Conservation (phyloP, 2,888 invertebrate species). For the Idaea biselata region DNA sequence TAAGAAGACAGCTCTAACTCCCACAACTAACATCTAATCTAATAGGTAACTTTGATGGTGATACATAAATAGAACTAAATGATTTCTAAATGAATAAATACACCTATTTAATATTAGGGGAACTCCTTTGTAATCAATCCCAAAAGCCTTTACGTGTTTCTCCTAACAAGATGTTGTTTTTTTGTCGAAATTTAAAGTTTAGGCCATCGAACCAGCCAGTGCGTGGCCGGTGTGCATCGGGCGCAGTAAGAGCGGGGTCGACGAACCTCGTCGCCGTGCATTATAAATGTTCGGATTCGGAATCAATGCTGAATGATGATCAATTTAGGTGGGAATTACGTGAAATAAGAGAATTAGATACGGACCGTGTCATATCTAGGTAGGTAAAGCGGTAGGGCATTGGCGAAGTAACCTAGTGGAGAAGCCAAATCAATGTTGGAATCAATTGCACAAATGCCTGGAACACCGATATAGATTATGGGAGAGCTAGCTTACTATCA, state of each 20-base stretch:
- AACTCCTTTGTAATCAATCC: constrained; percentile 32
- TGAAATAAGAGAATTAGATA: not conserved
- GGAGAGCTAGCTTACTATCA: too few relatives aligned
- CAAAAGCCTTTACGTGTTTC: constrained; percentile 35
- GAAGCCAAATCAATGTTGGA: too few relatives aligned
- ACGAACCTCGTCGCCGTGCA: constrained; percentile 68
- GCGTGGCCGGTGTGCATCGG: constrained; percentile 67
- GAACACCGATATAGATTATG: too few relatives aligned
- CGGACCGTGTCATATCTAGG: not conserved
- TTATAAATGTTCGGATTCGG: constrained; percentile 36
- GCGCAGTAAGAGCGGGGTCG: constrained; percentile 76
- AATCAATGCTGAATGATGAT: constrained; percentile 6
- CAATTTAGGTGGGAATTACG: not conserved
- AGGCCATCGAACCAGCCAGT: constrained; percentile 36
- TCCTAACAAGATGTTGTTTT: constrained; percentile 38
- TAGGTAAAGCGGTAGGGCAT: too few relatives aligned
- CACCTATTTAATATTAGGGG: constrained; percentile 5
- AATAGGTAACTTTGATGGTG: not conserved
- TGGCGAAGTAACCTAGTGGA: too few relatives aligned
- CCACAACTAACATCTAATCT: too few relatives aligned
- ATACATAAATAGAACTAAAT: not conserved
- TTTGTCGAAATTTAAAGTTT: constrained; percentile 34
- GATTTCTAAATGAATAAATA: not conserved
- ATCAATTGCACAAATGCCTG: too few relatives aligned
- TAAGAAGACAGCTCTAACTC: not conserved